These are phyloP conservation scores for Odontocolon sp. DNA, from an alignment of 2,888 invertebrate genomes.

Conservation along the genomic window DNA sequence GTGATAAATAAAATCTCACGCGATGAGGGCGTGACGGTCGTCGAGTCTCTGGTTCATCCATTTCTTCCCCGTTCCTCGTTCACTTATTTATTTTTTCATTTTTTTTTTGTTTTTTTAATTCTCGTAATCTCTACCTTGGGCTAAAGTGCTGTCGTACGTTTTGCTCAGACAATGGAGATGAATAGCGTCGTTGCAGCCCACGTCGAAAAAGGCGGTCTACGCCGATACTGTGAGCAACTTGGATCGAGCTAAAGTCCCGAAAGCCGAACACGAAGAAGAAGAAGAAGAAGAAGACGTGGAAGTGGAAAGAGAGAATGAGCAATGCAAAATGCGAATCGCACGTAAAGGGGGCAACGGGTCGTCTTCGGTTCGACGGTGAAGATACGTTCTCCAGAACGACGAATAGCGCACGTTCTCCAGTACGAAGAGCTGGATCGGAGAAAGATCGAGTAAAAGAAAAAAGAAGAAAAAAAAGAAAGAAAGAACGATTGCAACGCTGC, in stretches of 20 bases:
- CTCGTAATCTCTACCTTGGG: conserved; percentile 10
- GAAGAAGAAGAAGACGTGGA: conserved; percentile 1
- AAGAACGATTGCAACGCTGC: conserved; percentile 28
- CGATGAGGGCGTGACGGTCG: conserved; percentile 61
- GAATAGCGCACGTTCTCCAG: background rate
- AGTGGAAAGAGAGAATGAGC: background rate
- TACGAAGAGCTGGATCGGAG: background rate
- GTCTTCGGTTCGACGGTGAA: conserved; percentile 8
- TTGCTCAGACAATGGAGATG: conserved; percentile 34
- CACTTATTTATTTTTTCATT: background rate
- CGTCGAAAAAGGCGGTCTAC: background rate
- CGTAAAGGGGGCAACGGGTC: background rate
- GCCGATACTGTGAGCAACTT: too few species aligned
- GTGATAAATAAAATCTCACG: conserved; percentile 72
- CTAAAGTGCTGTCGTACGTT: conserved; percentile 53
- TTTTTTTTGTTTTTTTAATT: background rate
- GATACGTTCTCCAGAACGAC: conserved; percentile 17
- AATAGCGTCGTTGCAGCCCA: conserved; percentile 47
- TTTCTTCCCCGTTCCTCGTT: too few species aligned
- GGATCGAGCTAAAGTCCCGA: background rate
- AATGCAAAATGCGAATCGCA: conserved; percentile 58
- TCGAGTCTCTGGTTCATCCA: background rate
- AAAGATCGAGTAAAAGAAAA: background rate
- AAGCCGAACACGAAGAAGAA: conserved; percentile 34
- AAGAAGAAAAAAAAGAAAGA: conserved; percentile 14